These are phyloP conservation scores for Sakesphorus luctuosus DNA, from an alignment of 2,113 vertebrate species.

Conservation along the genomic window DNA sequence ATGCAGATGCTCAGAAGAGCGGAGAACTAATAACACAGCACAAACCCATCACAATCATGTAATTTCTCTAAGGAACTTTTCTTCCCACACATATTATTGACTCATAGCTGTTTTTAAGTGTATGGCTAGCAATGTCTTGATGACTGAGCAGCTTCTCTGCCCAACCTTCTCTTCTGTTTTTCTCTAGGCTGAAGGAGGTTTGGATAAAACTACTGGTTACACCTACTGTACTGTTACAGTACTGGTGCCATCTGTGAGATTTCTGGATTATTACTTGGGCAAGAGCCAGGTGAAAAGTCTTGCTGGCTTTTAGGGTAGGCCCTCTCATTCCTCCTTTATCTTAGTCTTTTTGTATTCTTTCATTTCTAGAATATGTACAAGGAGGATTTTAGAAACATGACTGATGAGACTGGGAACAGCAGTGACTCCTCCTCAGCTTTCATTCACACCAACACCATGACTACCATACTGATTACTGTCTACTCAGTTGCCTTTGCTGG, in stretches of 20 bases:
- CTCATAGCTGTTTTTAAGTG: neutral
- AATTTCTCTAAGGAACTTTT: neutral
- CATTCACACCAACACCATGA: neutral
- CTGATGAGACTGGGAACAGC: neutral
- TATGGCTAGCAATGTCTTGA: neutral
- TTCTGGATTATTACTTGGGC: neutral
- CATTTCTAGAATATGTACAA: neutral
- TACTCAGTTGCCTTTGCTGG: slow-evolving; percentile 78
- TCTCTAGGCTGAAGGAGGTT: neutral
- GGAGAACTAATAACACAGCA: neutral
- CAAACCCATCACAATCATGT: neutral
- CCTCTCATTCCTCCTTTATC: neutral
- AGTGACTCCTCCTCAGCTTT: neutral
- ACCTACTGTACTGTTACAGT: neutral
- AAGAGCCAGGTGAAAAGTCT: neutral
- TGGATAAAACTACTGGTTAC: neutral
- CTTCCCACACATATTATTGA: neutral
- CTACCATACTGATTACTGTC: slow-evolving; percentile 61
- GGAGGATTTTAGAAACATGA: neutral
- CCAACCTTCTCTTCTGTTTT: neutral
- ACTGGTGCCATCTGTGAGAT: neutral
- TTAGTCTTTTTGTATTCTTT: neutral
- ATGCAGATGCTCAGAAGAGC: neutral
- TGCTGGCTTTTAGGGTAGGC: neutral
- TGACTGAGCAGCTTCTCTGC: neutral